phyloP scores from a whole-genome alignment of 1,140 invertebrate genomes.

The Teleopsis dalmanni region DNA sequence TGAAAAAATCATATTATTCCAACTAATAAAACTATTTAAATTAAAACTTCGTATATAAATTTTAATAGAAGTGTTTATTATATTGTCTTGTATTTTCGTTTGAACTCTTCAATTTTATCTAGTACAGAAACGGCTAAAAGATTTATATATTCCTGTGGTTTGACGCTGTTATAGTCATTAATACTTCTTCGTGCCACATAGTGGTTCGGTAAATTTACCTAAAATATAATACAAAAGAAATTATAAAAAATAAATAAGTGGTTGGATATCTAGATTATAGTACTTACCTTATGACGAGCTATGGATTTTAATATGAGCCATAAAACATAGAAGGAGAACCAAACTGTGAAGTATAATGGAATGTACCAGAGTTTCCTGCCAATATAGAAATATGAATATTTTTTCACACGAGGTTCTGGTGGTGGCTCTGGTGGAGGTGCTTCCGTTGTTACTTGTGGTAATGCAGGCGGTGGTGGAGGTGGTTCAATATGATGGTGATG shows the following conservation, averaged over 20 bases:
- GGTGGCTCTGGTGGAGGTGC: conserved; percentile 47
- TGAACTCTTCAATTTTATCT: conserved; percentile 40
- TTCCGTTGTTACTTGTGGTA: conserved; percentile 43
- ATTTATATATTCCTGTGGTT: conserved; percentile 32
- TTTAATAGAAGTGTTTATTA: too few species aligned
- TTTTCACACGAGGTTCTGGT: conserved; percentile 58
- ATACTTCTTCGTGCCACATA: conserved; percentile 26
- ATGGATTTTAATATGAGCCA: conserved; percentile 71
- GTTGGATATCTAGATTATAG: too few species aligned
- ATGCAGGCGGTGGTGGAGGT: conserved; percentile 42
- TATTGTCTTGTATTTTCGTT: conserved; percentile 30
- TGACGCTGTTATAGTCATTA: conserved; percentile 18
- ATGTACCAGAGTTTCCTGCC: conserved; percentile 75
- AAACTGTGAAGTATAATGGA: conserved; percentile 76
- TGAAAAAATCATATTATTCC: too few species aligned
- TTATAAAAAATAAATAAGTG: background rate
- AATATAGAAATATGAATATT: conserved; percentile 75
- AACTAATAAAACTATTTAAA: too few species aligned
- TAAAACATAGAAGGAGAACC: conserved; percentile 69
- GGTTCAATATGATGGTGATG: conserved; percentile 37
- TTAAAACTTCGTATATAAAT: background rate
- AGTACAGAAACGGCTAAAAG: conserved; percentile 37
- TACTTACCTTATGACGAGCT: conserved; percentile 60
- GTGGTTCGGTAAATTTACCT: conserved; percentile 43
- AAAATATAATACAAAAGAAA: background rate